phyloP scores from a whole-genome alignment of 1,140 invertebrate species.

The Triops longicaudatus region DNA sequence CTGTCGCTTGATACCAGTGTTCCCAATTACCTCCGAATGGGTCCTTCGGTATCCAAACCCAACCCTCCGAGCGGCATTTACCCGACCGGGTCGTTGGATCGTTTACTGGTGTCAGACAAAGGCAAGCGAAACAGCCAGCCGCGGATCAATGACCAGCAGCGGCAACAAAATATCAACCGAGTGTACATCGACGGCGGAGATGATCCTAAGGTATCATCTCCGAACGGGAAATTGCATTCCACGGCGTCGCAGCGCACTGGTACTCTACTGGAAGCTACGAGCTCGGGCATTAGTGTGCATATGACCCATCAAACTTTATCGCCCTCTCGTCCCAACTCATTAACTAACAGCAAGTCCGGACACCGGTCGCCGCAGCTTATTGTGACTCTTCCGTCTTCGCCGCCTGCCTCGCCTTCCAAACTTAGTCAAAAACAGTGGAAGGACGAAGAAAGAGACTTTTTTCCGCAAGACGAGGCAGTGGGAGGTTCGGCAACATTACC shows the following conservation, averaged over 20 bases:
- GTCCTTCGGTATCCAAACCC: not conserved
- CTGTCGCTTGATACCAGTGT: not conserved
- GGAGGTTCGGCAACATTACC: slow-evolving; percentile 22
- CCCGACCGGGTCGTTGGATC: not conserved
- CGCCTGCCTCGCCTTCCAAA: not conserved
- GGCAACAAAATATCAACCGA: slow-evolving; percentile 25
- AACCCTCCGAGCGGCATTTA: not conserved
- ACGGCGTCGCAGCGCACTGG: not conserved
- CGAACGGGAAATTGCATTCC: not conserved
- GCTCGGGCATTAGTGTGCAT: not conserved
- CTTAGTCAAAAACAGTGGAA: not conserved
- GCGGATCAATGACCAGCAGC: slow-evolving; percentile 9
- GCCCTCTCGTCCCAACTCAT: not conserved
- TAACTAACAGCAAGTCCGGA: not conserved
- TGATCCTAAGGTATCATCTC: not conserved
- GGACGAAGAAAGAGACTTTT: slow-evolving; percentile 21
- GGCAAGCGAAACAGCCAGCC: not conserved
- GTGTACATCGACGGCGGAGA: slow-evolving; percentile 26
- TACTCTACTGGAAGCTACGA: not conserved
- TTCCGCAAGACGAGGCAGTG: slow-evolving; percentile 13
- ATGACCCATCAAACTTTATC: slow-evolving; percentile 3
- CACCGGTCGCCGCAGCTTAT: not conserved
- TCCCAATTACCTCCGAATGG: not conserved
- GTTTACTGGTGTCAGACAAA: not conserved
- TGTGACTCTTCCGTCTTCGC: not conserved